A percentile compares a stretch with the other conserved stretches of the same genome.
These are phyloP conservation scores for Oreochromis mossambicus DNA, from an alignment of 2,797 vertebrate species.

Conservation along the genomic window DNA sequence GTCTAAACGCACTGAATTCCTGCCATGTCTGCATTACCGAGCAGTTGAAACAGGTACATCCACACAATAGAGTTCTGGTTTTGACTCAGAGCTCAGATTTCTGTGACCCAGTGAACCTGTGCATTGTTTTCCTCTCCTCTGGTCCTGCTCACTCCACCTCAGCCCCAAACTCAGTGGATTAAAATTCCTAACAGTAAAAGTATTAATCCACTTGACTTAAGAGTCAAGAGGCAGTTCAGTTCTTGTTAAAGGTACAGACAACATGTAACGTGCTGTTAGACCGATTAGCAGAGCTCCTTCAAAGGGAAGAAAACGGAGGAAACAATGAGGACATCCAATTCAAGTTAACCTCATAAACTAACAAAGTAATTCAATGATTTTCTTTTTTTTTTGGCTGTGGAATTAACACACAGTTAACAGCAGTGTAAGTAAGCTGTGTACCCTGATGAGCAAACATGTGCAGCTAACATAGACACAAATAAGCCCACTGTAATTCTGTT, in stretches of 20 bases:
- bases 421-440: background rate
- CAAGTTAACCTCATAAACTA: background rate
- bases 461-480: background rate
- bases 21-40: background rate
- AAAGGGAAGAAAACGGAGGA: background rate
- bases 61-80: background rate
- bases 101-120: background rate
- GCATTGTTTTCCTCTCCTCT: background rate
- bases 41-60: background rate
- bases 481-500: background rate
- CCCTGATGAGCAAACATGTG: background rate
- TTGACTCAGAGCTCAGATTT: background rate
- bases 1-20: background rate
- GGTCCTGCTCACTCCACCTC: background rate
- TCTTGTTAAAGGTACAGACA: background rate
- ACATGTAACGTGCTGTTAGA: background rate
- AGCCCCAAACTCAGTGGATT: background rate
- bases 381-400: background rate
- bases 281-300: background rate
- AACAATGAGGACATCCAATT: background rate
- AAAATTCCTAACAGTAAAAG: background rate
- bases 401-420: background rate
- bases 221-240: background rate
- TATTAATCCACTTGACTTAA: background rate
- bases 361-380: background rate